Conservation (phyloP, 2,113 vertebrate species). For the Barbus barbus region DNA sequence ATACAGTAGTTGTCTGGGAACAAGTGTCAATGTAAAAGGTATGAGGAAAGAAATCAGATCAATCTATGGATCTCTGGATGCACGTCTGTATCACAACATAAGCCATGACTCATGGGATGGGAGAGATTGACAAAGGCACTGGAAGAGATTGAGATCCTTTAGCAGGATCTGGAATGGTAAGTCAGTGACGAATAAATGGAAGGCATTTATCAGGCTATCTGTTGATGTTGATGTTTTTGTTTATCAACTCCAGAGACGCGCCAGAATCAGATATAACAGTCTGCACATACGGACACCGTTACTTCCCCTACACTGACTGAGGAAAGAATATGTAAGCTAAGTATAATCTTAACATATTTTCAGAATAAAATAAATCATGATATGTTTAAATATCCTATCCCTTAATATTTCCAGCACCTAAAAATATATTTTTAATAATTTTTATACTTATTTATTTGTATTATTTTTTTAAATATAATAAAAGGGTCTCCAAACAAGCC, state of each 20-base stretch:
- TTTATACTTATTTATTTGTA: too few relatives aligned
- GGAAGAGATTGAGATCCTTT: constrained; percentile 42
- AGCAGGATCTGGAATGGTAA: constrained; percentile 34
- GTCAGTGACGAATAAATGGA: constrained; percentile 42
- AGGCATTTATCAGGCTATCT: constrained; percentile 53
- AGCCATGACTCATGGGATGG: neutral
- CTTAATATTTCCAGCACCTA: too few relatives aligned
- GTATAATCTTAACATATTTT: neutral
- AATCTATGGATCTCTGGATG: constrained; percentile 15
- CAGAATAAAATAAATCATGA: neutral
- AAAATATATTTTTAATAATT: too few relatives aligned
- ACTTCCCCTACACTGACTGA: neutral
- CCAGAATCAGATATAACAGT: constrained; percentile 47
- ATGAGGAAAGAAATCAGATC: constrained; percentile 18
- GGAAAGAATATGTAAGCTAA: constrained; percentile 10
- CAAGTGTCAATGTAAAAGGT: constrained; percentile 24
- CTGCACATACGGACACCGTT: constrained; percentile 19
- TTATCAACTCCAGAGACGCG: constrained; percentile 45
- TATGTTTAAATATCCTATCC: too few relatives aligned
- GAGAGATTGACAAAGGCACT: constrained; percentile 27
- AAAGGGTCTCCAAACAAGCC: too few relatives aligned
- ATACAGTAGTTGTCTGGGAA: neutral
- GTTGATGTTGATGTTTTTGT: constrained; percentile 42
- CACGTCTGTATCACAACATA: neutral
- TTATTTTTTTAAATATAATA: too few relatives aligned